Conservation (phyloP, 2,888 invertebrate genomes). For the Drosophila borealis region DNA sequence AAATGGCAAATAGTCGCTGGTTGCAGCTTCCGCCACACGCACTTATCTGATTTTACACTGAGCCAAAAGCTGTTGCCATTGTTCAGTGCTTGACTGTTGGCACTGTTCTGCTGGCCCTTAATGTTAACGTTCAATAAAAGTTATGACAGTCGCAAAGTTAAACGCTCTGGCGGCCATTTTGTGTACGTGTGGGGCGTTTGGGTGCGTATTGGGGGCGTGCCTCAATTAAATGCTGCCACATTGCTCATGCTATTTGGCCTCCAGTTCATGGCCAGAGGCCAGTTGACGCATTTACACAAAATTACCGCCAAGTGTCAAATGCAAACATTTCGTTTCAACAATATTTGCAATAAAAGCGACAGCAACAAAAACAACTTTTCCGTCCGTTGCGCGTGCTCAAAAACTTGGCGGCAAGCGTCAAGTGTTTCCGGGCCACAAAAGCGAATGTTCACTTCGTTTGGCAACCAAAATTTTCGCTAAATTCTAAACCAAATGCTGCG, state of each 20-base stretch:
- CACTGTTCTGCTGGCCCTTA: slow-evolving; percentile 24
- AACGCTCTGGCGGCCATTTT: slow-evolving; percentile 66
- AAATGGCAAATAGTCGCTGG: slow-evolving; percentile 74
- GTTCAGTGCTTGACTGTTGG: slow-evolving; percentile 37
- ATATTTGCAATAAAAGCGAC: slow-evolving; percentile 76
- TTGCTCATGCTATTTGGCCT: neutral
- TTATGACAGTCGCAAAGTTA: slow-evolving; percentile 79
- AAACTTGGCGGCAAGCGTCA: slow-evolving; percentile 35
- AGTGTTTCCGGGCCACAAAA: slow-evolving; percentile 36
- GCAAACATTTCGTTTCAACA: slow-evolving; percentile 73
- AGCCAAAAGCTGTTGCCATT: slow-evolving; percentile 26
- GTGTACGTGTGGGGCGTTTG: slow-evolving; percentile 41
- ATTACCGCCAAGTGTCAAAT: slow-evolving; percentile 78
- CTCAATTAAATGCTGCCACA: slow-evolving; percentile 61
- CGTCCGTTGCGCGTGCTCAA: slow-evolving; percentile 9
- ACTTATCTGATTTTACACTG: slow-evolving; percentile 79
- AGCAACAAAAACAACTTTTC: slow-evolving; percentile 31
- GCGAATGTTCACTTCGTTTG: slow-evolving; percentile 36
- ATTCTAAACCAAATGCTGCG: slow-evolving; percentile 29
- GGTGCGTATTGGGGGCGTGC: slow-evolving; percentile 23
- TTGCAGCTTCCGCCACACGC: slow-evolving; percentile 48
- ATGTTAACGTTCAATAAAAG: slow-evolving; percentile 71
- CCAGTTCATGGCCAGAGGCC: slow-evolving; percentile 58
- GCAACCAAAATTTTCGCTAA: slow-evolving; percentile 24
- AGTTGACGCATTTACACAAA: slow-evolving; percentile 80